These are phyloP conservation scores for Schizopygopsis pylzovi DNA, from an alignment of 2,797 vertebrate species.

Conservation along the genomic window DNA sequence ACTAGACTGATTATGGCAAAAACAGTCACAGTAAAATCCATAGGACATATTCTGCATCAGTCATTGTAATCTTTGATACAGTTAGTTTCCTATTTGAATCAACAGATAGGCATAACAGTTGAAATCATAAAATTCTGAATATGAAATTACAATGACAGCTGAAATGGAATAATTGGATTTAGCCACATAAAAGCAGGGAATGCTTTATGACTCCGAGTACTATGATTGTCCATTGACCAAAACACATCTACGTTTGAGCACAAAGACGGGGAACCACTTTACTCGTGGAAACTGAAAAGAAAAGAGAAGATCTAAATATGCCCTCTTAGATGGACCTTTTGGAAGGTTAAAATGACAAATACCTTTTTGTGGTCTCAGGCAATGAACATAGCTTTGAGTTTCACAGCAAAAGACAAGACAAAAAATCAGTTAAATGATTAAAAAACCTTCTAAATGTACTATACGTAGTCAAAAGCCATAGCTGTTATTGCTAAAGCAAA, in stretches of 20 bases:
- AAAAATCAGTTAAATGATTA: background rate
- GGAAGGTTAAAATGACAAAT: slow-evolving; percentile 11
- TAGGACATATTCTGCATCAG: slow-evolving; percentile 21
- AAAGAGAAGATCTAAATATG: background rate
- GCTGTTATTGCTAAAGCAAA: slow-evolving; percentile 14
- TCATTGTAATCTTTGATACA: slow-evolving; percentile 34
- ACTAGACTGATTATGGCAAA: slow-evolving; percentile 18
- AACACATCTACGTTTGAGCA: slow-evolving; percentile 40
- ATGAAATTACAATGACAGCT: slow-evolving; percentile 11
- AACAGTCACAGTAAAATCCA: slow-evolving; percentile 41
- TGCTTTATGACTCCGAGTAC: slow-evolving; percentile 48
- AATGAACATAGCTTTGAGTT: slow-evolving; percentile 7
- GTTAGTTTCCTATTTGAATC: slow-evolving; percentile 55
- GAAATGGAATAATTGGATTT: slow-evolving; percentile 28
- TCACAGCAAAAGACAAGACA: slow-evolving; percentile 11
- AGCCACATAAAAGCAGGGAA: slow-evolving; percentile 39
- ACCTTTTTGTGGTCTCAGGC: background rate
- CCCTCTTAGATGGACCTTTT: background rate
- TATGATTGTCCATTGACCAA: slow-evolving; percentile 52
- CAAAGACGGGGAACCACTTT: background rate
- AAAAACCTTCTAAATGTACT: background rate
- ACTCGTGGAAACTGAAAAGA: background rate
- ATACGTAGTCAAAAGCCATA: background rate
- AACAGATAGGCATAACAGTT: slow-evolving; percentile 42
- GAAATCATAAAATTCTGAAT: slow-evolving; percentile 11